A percentile compares a stretch with the other conserved stretches of the same genome.
Evolutionary conservation across 2,113 vertebrate genomes (phyloP).

Genomic region (Heterotilapia buettikoferi): DNA sequence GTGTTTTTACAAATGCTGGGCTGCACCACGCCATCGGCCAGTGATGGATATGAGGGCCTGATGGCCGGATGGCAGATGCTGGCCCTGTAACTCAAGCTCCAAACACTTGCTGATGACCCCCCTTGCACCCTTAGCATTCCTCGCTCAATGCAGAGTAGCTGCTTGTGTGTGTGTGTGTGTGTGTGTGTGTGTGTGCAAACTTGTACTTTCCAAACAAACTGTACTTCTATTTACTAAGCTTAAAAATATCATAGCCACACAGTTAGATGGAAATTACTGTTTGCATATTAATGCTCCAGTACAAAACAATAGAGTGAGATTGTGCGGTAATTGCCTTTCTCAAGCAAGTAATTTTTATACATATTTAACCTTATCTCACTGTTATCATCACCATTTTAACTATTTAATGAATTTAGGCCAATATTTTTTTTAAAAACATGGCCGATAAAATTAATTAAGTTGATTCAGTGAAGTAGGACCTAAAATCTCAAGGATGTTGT

Average conservation of each 20-base stretch:
- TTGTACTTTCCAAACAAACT: slow-evolving; percentile 9
- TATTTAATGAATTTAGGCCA: neutral
- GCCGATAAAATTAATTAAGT: neutral
- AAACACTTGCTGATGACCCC: slow-evolving; percentile 70
- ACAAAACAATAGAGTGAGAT: neutral
- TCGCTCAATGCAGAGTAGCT: slow-evolving; percentile 14
- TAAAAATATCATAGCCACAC: neutral
- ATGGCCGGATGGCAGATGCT: slow-evolving; percentile 79
- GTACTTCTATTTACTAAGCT: neutral
- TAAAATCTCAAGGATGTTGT: neutral
- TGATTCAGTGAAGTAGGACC: neutral
- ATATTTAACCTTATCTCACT: neutral
- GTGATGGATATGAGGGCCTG: slow-evolving; percentile 71
- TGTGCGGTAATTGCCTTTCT: neutral
- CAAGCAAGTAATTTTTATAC: neutral
- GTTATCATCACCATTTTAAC: neutral
- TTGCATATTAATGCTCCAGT: neutral
- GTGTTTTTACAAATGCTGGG: slow-evolving; percentile 77
- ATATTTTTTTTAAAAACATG: neutral
- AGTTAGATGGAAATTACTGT: neutral
- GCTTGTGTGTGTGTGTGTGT: neutral
- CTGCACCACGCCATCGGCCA: slow-evolving; percentile 64
- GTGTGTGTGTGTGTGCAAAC: neutral
- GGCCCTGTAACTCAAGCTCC: slow-evolving; percentile 82
- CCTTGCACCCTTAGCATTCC: slow-evolving; percentile 25